phyloP scores from a whole-genome alignment of 2,113 vertebrate genomes.

The Carassius gibelio region DNA sequence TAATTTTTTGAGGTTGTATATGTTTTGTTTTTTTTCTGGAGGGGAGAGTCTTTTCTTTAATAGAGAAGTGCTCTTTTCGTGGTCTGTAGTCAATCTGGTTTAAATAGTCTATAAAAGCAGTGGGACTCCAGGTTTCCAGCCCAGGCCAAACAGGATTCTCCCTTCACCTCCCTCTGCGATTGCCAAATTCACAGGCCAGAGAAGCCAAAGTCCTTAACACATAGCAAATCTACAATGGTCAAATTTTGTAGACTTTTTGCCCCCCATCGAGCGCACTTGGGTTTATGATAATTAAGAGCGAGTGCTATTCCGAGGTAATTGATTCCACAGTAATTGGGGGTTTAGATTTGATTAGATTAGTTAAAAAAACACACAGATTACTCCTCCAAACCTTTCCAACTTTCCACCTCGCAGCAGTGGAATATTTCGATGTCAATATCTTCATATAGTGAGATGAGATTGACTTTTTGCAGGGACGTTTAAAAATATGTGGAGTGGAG shows the following conservation, averaged over 20 bases:
- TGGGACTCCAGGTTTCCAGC: conserved; percentile 51
- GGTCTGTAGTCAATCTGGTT: conserved; percentile 66
- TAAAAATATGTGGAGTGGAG: conserved; percentile 54
- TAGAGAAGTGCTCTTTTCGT: conserved; percentile 61
- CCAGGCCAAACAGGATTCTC: conserved; percentile 38
- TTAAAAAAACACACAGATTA: conserved; percentile 23
- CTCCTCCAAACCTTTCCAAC: conserved; percentile 7
- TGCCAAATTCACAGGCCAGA: conserved; percentile 27
- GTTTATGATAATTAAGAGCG: conserved; percentile 39
- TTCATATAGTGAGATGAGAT: conserved; percentile 54
- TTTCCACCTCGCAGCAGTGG: not conserved
- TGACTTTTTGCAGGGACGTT: conserved; percentile 48
- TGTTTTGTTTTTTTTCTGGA: conserved; percentile 53
- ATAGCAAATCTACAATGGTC: not conserved
- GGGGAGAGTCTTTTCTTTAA: conserved; percentile 62
- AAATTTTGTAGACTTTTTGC: conserved; percentile 8
- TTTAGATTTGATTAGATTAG: conserved; percentile 47
- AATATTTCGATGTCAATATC: conserved; percentile 48
- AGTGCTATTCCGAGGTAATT: conserved; percentile 44
- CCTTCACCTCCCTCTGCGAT: conserved; percentile 25
- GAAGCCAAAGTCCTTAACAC: not conserved
- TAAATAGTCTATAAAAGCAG: conserved; percentile 69
- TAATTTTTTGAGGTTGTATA: conserved; percentile 24
- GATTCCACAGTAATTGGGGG: conserved; percentile 47
- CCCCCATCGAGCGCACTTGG: not conserved